Percentiles rank a stretch among this genome's conserved stretches.
Evolutionary conservation across 1,140 invertebrate species (phyloP).

Genomic region (Aplysia californica): DNA sequence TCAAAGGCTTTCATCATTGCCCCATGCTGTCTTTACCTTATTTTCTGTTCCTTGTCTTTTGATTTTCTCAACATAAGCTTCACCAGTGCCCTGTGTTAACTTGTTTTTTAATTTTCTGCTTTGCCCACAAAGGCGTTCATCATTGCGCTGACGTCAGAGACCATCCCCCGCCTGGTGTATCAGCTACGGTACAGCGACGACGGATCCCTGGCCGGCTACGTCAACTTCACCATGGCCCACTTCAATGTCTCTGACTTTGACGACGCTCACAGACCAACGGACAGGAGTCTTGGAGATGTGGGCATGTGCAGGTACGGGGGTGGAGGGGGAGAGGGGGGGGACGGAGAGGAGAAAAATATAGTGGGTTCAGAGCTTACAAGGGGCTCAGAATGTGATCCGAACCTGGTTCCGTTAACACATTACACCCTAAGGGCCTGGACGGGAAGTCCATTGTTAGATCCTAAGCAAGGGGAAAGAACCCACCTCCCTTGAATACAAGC

Average conservation of each 20-base stretch:
- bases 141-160: slow-evolving; percentile 64
- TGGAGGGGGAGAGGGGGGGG: slow-evolving; percentile 33
- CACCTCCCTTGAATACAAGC: too few species aligned
- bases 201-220: slow-evolving; percentile 81
- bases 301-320: slow-evolving; percentile 72
- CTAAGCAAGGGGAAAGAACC: too few species aligned
- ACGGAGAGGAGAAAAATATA: too few species aligned
- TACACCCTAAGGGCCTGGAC: too few species aligned
- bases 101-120: too few species aligned
- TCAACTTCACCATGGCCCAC: slow-evolving; percentile 85
- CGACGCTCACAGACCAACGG: slow-evolving; percentile 68
- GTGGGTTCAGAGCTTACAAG: too few species aligned
- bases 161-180: slow-evolving; percentile 61
- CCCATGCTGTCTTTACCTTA: too few species aligned
- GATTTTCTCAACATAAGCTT: neutral
- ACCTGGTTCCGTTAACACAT: too few species aligned
- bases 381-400: too few species aligned
- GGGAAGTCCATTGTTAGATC: too few species aligned
- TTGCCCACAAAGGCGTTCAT: slow-evolving; percentile 63
- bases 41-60: too few species aligned
- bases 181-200: slow-evolving; percentile 72
- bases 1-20: too few species aligned
- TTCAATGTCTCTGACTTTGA: slow-evolving; percentile 83
- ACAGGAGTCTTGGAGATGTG: slow-evolving; percentile 69
- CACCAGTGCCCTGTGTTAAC: neutral